Evolutionary conservation across 2,888 invertebrate genomes (phyloP), one percentile per base, ranked within the genome.

Genomic region (Alentia gelatinosa): DNA sequence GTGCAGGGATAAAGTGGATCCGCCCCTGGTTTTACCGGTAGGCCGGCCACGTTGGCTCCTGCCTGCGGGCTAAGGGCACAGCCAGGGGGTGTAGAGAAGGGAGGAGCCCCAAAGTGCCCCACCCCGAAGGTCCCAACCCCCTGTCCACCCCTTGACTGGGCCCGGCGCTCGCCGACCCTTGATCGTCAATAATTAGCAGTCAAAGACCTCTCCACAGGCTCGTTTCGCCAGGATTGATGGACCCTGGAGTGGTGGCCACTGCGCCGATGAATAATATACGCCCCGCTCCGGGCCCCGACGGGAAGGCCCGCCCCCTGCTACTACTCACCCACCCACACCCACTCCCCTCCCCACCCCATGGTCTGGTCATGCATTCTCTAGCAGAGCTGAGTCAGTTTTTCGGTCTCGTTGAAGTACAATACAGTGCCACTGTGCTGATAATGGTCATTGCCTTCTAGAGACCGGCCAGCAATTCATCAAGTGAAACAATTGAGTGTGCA

Each of bases 111-210:
- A 12, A 79, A 79, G 86, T 47, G 86, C 47, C 86, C 86, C 86
- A 47, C 86, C 86, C n/a, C 86, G 15, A 47, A 86, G 86, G 39
- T 79, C 68, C 68, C 33, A 68, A 83, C 83, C 39, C 39, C 83
- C 83, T 83, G 86, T 47, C 42, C 86, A 42, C 42, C 86, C 86
- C 86, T 30, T 86, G 33, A 30, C 33, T 30, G n/a, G 23, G 15
- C 47, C 47, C 19, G 9, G 47, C 42, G 50, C 86, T 47, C 26
- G 86, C 30, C 86, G 86, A 86, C 86, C 86, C 86, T 86, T 86
- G 86, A 86, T 47, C 86, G 86, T 86, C 86, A 86, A 86, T 86
- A 50, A 86, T 86, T 86, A 86, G 86, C 50, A 86, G 50, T 42
- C 47, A 47, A 86, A 86, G 86, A 86, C 86, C 86, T 86, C 86